Percentiles rank a stretch among this genome's conserved stretches.
These are phyloP conservation scores for Hydrophis major DNA, from an alignment of 2,797 vertebrate species.

Conservation along the genomic window DNA sequence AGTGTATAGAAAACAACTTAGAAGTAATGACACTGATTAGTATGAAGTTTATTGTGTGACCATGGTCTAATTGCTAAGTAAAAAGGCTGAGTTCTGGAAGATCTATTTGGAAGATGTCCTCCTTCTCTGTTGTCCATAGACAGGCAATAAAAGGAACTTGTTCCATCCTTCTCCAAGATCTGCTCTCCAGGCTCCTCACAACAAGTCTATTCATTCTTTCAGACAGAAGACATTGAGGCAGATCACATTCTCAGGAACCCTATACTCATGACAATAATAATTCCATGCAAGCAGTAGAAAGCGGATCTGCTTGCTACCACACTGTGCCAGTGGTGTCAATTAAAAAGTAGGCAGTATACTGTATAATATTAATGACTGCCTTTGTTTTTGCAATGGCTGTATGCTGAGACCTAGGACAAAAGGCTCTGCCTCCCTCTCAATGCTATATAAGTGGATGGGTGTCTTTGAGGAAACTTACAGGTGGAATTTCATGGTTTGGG, in stretches of 20 bases:
- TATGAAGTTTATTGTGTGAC: neutral
- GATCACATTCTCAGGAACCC: neutral
- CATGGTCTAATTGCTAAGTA: neutral
- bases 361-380: neutral
- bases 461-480: neutral
- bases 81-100: neutral
- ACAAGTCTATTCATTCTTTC: neutral
- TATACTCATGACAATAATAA: neutral
- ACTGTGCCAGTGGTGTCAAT: neutral
- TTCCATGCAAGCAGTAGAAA: neutral
- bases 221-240: neutral
- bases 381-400: neutral
- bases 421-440: neutral
- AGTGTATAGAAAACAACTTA: neutral
- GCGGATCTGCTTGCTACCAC: neutral
- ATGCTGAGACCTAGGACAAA: neutral
- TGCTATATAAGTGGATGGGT: neutral
- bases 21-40: neutral
- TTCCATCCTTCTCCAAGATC: neutral
- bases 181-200: neutral
- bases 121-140: neutral
- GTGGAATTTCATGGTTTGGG: neutral
- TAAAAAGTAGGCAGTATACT: neutral
- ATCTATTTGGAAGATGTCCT: neutral
- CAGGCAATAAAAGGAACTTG: neutral